phyloP scores from a whole-genome alignment of 2,888 invertebrate species.

The Kryphioiulus occultus region DNA sequence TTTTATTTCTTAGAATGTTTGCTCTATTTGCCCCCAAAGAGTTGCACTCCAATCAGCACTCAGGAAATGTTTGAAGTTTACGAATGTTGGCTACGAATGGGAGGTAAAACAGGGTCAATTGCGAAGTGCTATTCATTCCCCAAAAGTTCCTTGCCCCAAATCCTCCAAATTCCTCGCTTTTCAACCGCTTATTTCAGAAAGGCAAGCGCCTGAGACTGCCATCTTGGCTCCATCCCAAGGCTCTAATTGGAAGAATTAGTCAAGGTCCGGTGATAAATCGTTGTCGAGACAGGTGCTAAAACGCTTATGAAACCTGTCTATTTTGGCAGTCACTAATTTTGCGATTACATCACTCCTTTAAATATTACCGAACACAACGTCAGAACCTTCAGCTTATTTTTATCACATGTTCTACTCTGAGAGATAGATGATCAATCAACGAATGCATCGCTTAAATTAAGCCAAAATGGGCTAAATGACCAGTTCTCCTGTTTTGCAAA shows the following conservation, averaged over 20 bases:
- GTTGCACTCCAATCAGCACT: too few species aligned
- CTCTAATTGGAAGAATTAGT: neutral
- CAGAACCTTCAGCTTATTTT: neutral
- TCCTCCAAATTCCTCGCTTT: neutral
- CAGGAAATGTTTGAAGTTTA: neutral
- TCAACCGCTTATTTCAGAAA: neutral
- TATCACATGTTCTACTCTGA: neutral
- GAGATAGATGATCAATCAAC: neutral
- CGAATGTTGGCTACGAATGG: neutral
- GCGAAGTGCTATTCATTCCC: neutral
- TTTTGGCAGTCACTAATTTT: neutral
- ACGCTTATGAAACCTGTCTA: neutral
- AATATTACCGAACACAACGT: neutral
- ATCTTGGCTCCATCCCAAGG: neutral
- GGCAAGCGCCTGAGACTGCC: neutral
- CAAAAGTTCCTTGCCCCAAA: neutral
- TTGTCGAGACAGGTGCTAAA: neutral
- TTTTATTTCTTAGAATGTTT: too few species aligned
- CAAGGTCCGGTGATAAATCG: neutral
- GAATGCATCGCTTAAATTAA: neutral
- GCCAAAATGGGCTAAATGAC: too few species aligned
- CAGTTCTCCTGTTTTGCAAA: too few species aligned
- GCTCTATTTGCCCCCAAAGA: too few species aligned
- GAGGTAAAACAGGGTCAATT: neutral
- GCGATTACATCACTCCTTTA: neutral